Base-by-base conservation (phyloP, 2,113 vertebrate species). In the Colistium nudipinnis region DNA sequence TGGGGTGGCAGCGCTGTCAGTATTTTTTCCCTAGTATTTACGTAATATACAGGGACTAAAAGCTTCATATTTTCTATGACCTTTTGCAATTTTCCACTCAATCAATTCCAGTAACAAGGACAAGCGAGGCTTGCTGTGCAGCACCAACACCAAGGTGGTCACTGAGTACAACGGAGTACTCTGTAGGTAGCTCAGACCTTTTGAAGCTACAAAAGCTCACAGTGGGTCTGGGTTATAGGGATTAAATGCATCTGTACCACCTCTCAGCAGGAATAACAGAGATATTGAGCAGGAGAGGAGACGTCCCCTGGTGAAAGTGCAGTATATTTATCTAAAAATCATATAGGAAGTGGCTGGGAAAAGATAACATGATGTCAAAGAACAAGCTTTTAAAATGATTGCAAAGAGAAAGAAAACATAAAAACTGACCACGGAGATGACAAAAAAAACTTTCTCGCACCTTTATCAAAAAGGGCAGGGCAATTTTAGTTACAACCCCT, bases 31-130 rank as follows among this genome's bases (percentile, higher is more conserved):
- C n/a, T 30, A 16, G 24, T 24, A 55, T 49, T 22, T 44, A 47
- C 44, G 39, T 53, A 27, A n/a, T 39, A 64, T 35, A 41, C 48
- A 35, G 13, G 14, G 6, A 54, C 54, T 47, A 75, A 75, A 80
- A 80, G 78, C 64, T 53, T 84, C 31, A 69, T 39, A 77, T 73
- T 48, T 66, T 44, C 52, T 9, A 6, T 67, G 74, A 83, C 85
- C 81, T 89, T 84, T 86, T 47, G 70, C 57, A 24, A 19, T 47
- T 70, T 75, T 80, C 20, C 77, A 62, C 63, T 52, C 68, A 84
- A 86, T 84, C 81, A 80, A 86, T 84, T 61, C 33, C 25, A 28
- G 76, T 38, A 62, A 63, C 55, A 65, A 71, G 61, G 70, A 70
- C 30, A 82, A 70, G 47, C 66, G 73, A 64, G 43, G 53, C 70